These are phyloP conservation scores for Octonoba sinensis DNA, from an alignment of 2,888 invertebrate species.

Conservation along the genomic window DNA sequence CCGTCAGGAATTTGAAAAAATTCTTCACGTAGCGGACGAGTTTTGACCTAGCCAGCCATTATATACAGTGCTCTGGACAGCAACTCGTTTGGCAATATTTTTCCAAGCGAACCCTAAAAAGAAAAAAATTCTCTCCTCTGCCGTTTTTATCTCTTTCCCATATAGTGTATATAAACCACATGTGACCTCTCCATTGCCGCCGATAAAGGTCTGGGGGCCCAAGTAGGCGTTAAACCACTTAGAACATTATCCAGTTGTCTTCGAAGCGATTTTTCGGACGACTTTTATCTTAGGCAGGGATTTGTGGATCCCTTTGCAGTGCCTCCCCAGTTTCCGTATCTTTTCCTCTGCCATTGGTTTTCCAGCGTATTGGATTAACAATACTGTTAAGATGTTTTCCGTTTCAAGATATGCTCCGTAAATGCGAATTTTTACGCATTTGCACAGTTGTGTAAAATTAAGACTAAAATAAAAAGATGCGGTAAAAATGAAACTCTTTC, in stretches of 20 bases:
- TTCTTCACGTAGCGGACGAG: too few relatives aligned
- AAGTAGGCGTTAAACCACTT: slow-evolving; percentile 18
- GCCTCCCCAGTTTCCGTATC: not conserved
- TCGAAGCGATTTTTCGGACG: not conserved
- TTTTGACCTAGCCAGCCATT: too few relatives aligned
- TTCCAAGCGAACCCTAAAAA: too few relatives aligned
- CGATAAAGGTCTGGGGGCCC: slow-evolving; percentile 26
- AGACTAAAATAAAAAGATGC: too few relatives aligned
- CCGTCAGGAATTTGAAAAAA: too few relatives aligned
- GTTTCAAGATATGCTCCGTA: not conserved
- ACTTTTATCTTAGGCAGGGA: slow-evolving; percentile 10
- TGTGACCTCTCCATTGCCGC: slow-evolving; percentile 28
- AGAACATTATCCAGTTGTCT: slow-evolving; percentile 30
- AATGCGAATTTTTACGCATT: too few relatives aligned
- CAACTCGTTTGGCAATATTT: too few relatives aligned
- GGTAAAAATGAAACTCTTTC: too few relatives aligned
- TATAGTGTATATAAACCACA: slow-evolving; percentile 29
- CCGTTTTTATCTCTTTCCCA: not conserved
- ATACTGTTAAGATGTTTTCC: not conserved
- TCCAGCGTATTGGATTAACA: not conserved
- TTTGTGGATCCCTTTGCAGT: not conserved
- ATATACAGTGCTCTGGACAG: too few relatives aligned
- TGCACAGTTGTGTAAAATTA: too few relatives aligned
- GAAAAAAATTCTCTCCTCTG: too few relatives aligned
- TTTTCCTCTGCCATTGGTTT: not conserved